Percentiles rank a stretch among this genome's conserved stretches.
These are phyloP conservation scores for Schlechtendalia chinensis DNA, from an alignment of 1,140 invertebrate species.

Conservation along the genomic window DNA sequence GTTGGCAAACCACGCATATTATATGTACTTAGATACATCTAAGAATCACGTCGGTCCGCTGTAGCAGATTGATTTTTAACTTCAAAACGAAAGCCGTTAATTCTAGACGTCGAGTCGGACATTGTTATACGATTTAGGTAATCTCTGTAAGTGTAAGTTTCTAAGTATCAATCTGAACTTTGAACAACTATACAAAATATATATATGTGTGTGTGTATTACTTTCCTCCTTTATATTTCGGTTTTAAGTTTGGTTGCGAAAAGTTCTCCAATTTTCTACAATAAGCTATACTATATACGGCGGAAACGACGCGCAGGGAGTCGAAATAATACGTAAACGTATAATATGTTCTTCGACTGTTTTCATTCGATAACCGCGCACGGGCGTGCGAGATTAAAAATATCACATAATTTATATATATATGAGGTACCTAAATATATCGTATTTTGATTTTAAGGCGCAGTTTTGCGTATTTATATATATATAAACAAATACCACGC, in stretches of 20 bases:
- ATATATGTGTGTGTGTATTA: neutral
- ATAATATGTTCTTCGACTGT: neutral
- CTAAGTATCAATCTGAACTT: constrained; percentile 41
- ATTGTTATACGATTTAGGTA: constrained; percentile 30
- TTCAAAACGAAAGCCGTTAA: neutral
- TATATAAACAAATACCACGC: too few relatives aligned
- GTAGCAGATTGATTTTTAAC: constrained; percentile 29
- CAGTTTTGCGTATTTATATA: too few relatives aligned
- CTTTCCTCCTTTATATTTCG: constrained; percentile 11
- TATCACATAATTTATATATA: neutral
- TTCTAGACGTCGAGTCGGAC: constrained; percentile 17
- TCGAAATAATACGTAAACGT: neutral
- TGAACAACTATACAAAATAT: constrained; percentile 23
- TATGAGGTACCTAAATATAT: too few relatives aligned
- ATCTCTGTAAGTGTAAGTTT: constrained; percentile 27
- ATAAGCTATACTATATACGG: neutral
- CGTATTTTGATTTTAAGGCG: too few relatives aligned
- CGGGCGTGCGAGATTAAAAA: neutral
- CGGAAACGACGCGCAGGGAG: neutral
- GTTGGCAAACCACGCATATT: neutral
- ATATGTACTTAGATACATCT: too few relatives aligned
- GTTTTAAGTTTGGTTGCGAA: constrained; percentile 13
- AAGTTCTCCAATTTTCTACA: constrained; percentile 15
- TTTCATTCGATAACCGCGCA: neutral
- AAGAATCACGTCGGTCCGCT: neutral